These are phyloP conservation scores for Parazoanthus darwini DNA, from an alignment of 92 coral and sea anemone genomes.

Conservation along the genomic window DNA sequence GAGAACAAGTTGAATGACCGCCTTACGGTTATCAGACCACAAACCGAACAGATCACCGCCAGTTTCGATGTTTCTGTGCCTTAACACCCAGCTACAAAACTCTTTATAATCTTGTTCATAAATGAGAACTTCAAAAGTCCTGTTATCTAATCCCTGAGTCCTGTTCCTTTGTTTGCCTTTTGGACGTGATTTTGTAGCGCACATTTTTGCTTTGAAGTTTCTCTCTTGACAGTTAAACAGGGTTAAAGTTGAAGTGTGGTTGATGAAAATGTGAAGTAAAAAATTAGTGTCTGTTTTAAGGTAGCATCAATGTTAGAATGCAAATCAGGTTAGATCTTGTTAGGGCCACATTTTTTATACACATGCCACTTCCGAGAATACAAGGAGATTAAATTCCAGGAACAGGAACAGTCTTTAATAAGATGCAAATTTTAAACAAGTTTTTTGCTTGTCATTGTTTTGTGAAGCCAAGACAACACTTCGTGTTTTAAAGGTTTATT, in stretches of 20 bases:
- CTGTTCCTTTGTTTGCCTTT: neutral
- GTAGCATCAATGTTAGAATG: neutral
- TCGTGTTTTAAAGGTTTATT: too few relatives aligned
- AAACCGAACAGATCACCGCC: slow-evolving; percentile 94
- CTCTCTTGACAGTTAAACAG: neutral
- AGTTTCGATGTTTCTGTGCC: slow-evolving; percentile 69
- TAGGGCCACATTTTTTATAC: neutral
- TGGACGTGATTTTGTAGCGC: neutral
- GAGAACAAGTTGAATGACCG: slow-evolving; percentile 78
- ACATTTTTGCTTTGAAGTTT: neutral
- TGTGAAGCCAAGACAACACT: too few relatives aligned
- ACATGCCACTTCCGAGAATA: neutral
- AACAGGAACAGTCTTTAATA: neutral
- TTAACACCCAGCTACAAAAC: slow-evolving; percentile 59
- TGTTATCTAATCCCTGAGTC: neutral
- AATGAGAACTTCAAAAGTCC: slow-evolving; percentile 56
- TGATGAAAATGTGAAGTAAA: too few relatives aligned
- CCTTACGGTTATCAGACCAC: slow-evolving; percentile 79
- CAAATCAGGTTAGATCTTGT: neutral
- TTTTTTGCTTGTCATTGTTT: too few relatives aligned
- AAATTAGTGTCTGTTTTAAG: neutral
- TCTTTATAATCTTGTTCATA: slow-evolving; percentile 65
- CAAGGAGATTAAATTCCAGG: neutral
- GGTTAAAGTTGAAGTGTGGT: too few relatives aligned
- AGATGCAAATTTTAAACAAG: too few relatives aligned